Conservation (phyloP, 1,140 invertebrate species). For the Teleopsis dalmanni region DNA sequence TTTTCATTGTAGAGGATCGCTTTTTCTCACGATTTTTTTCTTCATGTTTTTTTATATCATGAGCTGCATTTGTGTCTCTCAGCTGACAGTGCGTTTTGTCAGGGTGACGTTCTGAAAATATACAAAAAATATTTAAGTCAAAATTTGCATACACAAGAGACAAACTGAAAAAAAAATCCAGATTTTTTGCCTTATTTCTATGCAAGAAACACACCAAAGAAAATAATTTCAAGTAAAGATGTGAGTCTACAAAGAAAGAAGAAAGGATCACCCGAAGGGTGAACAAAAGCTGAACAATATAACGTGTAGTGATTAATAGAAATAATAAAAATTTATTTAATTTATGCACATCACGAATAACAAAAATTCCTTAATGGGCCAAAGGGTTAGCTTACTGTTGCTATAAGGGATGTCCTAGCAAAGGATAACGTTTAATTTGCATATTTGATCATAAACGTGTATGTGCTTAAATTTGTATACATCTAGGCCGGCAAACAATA, state of each 20-base stretch:
- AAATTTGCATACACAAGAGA: conserved; percentile 5
- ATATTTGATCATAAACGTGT: too few relatives aligned
- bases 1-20: not conserved
- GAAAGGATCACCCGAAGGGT: conserved; percentile 1
- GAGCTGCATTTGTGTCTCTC: not conserved
- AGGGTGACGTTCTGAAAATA: conserved; percentile 4
- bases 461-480: too few relatives aligned
- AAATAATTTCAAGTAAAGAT: conserved; percentile 8
- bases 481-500: too few relatives aligned
- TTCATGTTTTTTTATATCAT: conserved; percentile 2
- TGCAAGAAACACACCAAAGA: conserved; percentile 4
- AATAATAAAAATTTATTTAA: too few relatives aligned
- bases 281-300: conserved; percentile 3
- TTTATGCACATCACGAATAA: too few relatives aligned
- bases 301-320: too few relatives aligned
- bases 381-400: too few relatives aligned
- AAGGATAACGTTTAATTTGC: too few relatives aligned
- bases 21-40: not conserved
- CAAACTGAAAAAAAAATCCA: conserved; percentile 2
- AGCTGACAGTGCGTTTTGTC: conserved; percentile 2
- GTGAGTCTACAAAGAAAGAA: too few relatives aligned
- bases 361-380: too few relatives aligned
- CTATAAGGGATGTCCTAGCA: too few relatives aligned
- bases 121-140: not conserved
- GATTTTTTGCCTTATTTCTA: conserved; percentile 9